Conservation (phyloP, 2,797 vertebrate species). For the Liparis tanakae region DNA sequence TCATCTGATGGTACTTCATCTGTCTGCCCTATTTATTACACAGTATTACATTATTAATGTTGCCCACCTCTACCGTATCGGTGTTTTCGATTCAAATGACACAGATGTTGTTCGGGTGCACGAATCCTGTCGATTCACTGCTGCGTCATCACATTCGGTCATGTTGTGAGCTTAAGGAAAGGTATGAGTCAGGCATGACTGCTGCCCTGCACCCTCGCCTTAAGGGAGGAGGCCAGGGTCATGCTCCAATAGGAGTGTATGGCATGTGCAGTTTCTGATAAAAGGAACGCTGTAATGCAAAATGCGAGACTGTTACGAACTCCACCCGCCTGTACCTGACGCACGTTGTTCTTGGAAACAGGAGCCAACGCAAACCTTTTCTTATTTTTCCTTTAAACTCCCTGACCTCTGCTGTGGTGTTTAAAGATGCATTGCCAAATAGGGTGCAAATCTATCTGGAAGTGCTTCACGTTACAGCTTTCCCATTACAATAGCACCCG, state of each 20-base stretch:
- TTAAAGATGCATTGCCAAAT: slow-evolving; percentile 19
- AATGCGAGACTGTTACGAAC: slow-evolving; percentile 16
- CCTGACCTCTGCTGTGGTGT: not conserved
- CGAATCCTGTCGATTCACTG: slow-evolving; percentile 58
- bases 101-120: slow-evolving; percentile 65
- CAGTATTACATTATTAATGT: slow-evolving; percentile 13
- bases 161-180: slow-evolving; percentile 20
- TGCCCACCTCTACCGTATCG: not conserved
- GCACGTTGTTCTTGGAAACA: slow-evolving; percentile 12
- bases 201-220: slow-evolving; percentile 61
- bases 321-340: slow-evolving; percentile 24
- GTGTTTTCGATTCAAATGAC: slow-evolving; percentile 38
- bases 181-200: slow-evolving; percentile 66
- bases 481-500: slow-evolving; percentile 26
- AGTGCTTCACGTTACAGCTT: slow-evolving; percentile 35
- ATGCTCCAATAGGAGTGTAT: slow-evolving; percentile 24
- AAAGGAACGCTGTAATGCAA: slow-evolving; percentile 49
- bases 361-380: slow-evolving; percentile 33
- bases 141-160: slow-evolving; percentile 57
- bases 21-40: slow-evolving; percentile 25
- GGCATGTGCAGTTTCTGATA: slow-evolving; percentile 27
- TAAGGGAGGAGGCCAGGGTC: slow-evolving; percentile 40
- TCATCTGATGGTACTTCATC: not conserved
- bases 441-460: slow-evolving; percentile 1
- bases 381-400: slow-evolving; percentile 19